Percentiles rank a stretch among this genome's conserved stretches.
Conservation (phyloP, 1,140 invertebrate species). For the Anoplolepis gracilipes region DNA sequence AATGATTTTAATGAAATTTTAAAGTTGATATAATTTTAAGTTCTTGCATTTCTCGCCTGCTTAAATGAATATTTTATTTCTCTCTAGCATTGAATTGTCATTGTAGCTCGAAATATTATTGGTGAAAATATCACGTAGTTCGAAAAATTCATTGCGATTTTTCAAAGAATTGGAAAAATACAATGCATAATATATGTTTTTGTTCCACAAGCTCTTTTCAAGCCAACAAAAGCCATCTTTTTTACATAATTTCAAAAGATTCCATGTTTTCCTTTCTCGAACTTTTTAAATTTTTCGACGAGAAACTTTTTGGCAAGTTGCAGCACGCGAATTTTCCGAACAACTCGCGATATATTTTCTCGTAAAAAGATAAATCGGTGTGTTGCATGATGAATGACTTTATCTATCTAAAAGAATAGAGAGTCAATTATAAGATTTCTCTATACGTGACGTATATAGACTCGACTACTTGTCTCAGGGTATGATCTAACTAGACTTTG, state of each 20-base stretch:
- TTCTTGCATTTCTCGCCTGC: not conserved
- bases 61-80: not conserved
- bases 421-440: slow-evolving; percentile 26
- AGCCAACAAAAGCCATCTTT: not conserved
- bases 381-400: slow-evolving; percentile 9
- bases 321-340: not conserved
- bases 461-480: not conserved
- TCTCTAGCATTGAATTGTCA: not conserved
- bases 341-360: not conserved
- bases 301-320: not conserved
- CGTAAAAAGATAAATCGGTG: not conserved
- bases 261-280: not conserved
- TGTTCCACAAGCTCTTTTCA: not conserved
- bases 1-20: no score
- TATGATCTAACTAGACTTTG: slow-evolving; percentile 52
- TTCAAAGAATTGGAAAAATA: not conserved
- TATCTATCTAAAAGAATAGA: slow-evolving; percentile 9
- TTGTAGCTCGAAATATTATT: not conserved
- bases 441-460: not conserved
- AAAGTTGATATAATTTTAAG: not conserved
- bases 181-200: not conserved
- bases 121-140: not conserved
- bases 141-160: not conserved
- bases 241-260: slow-evolving; percentile 18
- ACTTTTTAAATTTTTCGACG: not conserved